These are phyloP conservation scores for Lepilemur septentrionalis DNA, from an alignment of 2,797 vertebrate genomes.

Conservation along the genomic window DNA sequence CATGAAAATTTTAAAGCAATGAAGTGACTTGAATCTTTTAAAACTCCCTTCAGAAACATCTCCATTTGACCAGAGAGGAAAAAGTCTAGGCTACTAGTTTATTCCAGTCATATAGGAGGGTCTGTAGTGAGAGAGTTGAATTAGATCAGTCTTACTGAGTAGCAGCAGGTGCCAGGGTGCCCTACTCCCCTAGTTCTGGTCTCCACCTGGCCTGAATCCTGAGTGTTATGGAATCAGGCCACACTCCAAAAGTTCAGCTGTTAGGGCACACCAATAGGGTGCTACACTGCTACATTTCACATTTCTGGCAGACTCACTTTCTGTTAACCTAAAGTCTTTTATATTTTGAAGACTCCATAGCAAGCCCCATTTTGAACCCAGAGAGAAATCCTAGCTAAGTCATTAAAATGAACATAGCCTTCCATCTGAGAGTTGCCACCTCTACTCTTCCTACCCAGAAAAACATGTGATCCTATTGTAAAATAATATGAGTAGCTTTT, in stretches of 20 bases:
- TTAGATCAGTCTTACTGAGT: background rate
- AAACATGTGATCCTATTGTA: conserved; percentile 8
- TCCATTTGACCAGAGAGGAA: background rate
- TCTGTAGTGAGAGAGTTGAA: background rate
- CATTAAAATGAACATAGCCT: conserved; percentile 19
- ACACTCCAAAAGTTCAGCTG: background rate
- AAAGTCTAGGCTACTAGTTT: background rate
- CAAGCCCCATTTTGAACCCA: background rate
- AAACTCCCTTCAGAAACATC: background rate
- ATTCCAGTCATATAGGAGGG: background rate
- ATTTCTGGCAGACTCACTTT: background rate
- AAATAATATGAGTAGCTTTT: background rate
- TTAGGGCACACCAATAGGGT: background rate
- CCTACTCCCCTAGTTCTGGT: background rate
- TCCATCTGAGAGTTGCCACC: background rate
- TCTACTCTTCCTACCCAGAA: background rate
- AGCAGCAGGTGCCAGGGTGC: background rate
- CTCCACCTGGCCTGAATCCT: background rate
- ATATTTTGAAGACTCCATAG: background rate
- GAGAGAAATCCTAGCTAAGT: conserved; percentile 21
- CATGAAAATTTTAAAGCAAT: background rate
- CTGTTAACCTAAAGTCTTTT: background rate
- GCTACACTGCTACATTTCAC: background rate
- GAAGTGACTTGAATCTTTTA: background rate
- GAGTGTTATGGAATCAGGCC: background rate